These are phyloP conservation scores for Leistus spinibarbis DNA, from an alignment of 2,888 invertebrate genomes.

Conservation along the genomic window DNA sequence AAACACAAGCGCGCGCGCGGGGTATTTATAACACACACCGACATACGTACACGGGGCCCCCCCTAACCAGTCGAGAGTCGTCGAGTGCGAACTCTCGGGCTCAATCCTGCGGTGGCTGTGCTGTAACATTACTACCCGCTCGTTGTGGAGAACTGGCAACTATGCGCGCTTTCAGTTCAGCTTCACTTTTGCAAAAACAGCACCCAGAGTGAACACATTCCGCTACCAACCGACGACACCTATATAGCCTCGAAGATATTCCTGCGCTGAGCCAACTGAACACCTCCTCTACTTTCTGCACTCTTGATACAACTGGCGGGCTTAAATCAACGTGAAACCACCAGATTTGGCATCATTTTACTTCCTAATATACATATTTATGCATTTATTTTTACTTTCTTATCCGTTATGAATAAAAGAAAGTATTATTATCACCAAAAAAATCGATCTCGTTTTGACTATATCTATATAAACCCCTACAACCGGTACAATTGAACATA, in stretches of 20 bases:
- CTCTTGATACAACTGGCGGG: background rate
- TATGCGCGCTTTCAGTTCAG: background rate
- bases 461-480: no score
- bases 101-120: background rate
- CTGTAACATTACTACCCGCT: background rate
- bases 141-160: background rate
- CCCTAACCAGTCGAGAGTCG: background rate
- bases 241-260: background rate
- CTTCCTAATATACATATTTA: background rate
- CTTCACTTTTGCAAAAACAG: background rate
- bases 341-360: background rate
- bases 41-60: background rate
- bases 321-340: background rate
- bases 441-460: no score
- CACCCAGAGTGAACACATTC: background rate
- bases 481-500: no score
- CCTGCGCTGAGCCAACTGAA: background rate
- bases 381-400: background rate
- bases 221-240: background rate
- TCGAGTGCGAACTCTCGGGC: background rate
- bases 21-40: slow-evolving; percentile 8
- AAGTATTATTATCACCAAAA: no score
- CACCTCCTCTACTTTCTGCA: background rate
- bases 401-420: background rate
- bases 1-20: background rate